A percentile compares a stretch with the other conserved stretches of the same genome.
phyloP scores from a whole-genome alignment of 2,797 vertebrate species.

The Eulemur albifrons region DNA sequence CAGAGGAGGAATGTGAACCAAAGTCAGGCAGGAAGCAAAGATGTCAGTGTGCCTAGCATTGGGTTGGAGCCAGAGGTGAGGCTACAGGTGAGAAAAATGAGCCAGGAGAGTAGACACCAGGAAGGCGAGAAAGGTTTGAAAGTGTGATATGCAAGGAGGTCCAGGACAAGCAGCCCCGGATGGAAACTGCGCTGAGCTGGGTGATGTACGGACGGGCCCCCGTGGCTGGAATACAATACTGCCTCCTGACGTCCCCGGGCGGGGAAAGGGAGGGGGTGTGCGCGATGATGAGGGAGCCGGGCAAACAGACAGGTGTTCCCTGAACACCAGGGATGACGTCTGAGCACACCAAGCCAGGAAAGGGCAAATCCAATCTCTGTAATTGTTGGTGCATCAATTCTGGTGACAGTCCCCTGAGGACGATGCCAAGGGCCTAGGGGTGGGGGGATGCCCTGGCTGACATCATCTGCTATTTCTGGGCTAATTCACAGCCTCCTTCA shows the following conservation, averaged over 20 bases:
- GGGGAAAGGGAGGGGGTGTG: background rate
- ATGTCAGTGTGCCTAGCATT: background rate
- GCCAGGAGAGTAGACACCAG: background rate
- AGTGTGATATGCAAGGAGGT: background rate
- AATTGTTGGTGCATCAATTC: slow-evolving; percentile 70
- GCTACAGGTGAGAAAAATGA: background rate
- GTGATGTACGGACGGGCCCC: background rate
- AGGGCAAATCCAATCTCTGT: slow-evolving; percentile 73
- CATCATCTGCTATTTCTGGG: slow-evolving; percentile 76
- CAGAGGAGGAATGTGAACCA: background rate
- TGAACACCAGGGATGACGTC: slow-evolving; percentile 64
- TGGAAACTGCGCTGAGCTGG: background rate
- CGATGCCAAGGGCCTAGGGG: slow-evolving; percentile 63
- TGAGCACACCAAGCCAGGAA: slow-evolving; percentile 35
- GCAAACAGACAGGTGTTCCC: slow-evolving; percentile 62
- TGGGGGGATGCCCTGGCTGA: slow-evolving; percentile 66
- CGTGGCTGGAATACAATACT: background rate
- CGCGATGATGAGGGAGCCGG: background rate
- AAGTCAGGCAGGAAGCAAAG: background rate
- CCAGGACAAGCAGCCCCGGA: background rate
- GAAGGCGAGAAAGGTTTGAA: background rate
- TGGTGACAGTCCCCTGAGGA: slow-evolving; percentile 18
- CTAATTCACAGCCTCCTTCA: slow-evolving; percentile 49
- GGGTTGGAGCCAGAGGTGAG: background rate
- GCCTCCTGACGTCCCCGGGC: background rate